These are phyloP conservation scores for Anarhynchus alexandrinus DNA, from an alignment of 2,113 vertebrate species.

Conservation along the genomic window DNA sequence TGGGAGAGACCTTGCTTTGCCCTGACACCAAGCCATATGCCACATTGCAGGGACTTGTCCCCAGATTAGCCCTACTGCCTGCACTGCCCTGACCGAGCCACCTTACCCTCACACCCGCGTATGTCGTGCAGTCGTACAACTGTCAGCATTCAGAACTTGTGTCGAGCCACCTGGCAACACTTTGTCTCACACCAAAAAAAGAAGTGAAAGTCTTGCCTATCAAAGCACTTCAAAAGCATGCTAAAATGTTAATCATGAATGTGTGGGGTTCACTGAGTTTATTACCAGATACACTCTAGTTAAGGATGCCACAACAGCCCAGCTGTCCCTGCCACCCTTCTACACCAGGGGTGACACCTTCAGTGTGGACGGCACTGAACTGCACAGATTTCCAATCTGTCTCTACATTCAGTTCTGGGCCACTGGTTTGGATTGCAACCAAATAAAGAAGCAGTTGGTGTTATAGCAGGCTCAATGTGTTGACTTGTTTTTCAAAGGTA, in stretches of 20 bases:
- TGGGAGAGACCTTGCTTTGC: neutral
- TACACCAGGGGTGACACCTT: neutral
- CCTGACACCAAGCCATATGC: neutral
- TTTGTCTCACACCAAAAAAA: neutral
- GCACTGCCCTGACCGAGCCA: neutral
- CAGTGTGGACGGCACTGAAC: neutral
- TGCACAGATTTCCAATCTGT: too few species aligned
- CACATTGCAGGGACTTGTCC: neutral
- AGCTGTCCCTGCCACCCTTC: neutral
- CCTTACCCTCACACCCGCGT: rapidly evolving
- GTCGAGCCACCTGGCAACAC: neutral
- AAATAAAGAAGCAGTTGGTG: neutral
- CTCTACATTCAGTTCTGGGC: neutral
- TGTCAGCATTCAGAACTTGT: neutral
- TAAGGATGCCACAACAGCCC: neutral
- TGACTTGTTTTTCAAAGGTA: neutral
- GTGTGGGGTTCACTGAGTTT: neutral
- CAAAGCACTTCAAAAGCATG: neutral
- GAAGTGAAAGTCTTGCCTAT: neutral
- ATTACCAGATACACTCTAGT: neutral
- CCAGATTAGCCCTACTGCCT: neutral
- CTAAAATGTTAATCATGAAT: neutral
- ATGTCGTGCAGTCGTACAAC: rapidly evolving
- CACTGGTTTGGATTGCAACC: neutral
- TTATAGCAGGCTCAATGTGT: neutral